Evolutionary conservation across 2,113 vertebrate genomes (phyloP).

Genomic region (Chunga burmeisteri): DNA sequence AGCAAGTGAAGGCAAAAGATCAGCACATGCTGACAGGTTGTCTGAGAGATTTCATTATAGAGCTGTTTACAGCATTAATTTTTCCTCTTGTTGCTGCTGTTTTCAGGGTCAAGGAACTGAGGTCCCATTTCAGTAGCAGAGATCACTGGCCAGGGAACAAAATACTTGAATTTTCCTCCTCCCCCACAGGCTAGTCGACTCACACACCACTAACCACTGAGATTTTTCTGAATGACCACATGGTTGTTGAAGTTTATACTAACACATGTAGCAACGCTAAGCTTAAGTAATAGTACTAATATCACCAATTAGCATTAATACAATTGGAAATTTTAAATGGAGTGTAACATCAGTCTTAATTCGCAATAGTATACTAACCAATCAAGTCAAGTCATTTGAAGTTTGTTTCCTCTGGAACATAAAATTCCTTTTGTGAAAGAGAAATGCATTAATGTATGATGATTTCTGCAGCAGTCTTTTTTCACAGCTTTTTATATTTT

Average conservation of each 20-base stretch:
- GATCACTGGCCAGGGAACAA: constrained; percentile 34
- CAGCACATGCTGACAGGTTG: constrained; percentile 60
- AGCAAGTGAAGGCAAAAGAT: constrained; percentile 65
- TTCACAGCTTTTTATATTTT: background rate
- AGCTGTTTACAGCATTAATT: constrained; percentile 70
- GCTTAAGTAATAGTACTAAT: background rate
- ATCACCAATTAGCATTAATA: background rate
- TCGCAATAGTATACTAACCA: background rate
- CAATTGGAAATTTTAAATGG: background rate
- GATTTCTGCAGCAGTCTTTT: background rate
- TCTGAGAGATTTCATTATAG: constrained; percentile 67
- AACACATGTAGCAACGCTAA: background rate
- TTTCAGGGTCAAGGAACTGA: constrained; percentile 67
- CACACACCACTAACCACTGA: background rate
- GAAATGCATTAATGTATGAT: background rate
- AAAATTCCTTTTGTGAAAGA: background rate
- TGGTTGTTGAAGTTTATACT: background rate
- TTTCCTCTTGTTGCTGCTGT: constrained; percentile 62
- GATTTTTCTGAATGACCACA: background rate
- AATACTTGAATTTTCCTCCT: constrained; percentile 25
- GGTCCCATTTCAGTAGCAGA: constrained; percentile 59
- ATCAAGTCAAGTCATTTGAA: background rate
- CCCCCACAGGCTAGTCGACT: background rate
- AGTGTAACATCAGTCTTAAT: background rate
- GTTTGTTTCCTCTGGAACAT: background rate